Evolutionary conservation across 2,797 vertebrate species (phyloP).

Genomic region (Botia almorhae): DNA sequence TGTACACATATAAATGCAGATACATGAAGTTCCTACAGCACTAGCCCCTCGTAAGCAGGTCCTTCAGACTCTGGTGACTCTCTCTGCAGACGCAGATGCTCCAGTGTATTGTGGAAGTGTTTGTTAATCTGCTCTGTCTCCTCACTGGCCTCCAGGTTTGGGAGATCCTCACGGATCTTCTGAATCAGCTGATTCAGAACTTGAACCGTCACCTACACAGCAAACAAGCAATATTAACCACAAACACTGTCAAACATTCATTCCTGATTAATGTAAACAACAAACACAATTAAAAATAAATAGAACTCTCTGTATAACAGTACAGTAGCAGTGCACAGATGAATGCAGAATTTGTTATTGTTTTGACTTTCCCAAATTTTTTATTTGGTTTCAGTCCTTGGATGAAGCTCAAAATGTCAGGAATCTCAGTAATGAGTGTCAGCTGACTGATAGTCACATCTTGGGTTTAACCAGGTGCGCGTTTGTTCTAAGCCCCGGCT

Average conservation of each 20-base stretch:
- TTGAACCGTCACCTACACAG: constrained; percentile 91
- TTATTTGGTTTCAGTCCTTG: constrained; percentile 3
- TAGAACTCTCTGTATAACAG: background rate
- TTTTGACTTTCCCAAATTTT: background rate
- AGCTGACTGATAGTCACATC: background rate
- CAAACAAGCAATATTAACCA: background rate
- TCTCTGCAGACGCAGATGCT: constrained; percentile 93
- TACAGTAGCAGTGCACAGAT: background rate
- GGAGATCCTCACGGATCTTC: constrained; percentile 97
- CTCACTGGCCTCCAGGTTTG: constrained; percentile 95
- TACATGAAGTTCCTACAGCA: constrained; percentile 79
- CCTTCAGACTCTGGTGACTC: constrained; percentile 94
- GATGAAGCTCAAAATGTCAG: constrained; percentile 8
- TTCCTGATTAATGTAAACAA: background rate
- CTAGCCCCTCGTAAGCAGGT: constrained; percentile 93
- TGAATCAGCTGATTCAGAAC: constrained; percentile 99
- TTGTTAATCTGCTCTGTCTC: constrained; percentile 99
- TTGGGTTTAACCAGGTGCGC: background rate
- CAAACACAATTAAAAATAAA: background rate
- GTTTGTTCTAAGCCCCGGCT: constrained; percentile 17
- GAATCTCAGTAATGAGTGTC: background rate
- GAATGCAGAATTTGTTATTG: constrained; percentile 3
- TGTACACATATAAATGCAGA: constrained; percentile 53
- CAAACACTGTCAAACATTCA: background rate
- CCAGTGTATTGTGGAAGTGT: constrained; percentile 99